Conservation (phyloP, 2,888 invertebrate species). For the Orthosia incerta region DNA sequence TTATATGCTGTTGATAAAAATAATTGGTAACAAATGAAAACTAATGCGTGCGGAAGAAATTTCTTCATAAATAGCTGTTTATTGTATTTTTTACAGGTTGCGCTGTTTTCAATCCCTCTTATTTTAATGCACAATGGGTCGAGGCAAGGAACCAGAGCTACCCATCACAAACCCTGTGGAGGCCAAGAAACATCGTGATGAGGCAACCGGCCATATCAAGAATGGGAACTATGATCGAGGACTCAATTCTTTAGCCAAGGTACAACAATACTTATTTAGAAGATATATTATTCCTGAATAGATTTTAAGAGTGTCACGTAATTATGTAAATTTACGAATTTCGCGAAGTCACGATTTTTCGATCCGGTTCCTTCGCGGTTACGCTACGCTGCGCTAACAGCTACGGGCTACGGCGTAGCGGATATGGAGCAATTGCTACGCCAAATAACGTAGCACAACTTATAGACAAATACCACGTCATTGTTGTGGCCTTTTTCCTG, state of each 20-base stretch:
- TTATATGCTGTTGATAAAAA: no score
- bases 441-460: background rate
- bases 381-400: background rate
- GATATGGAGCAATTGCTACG: background rate
- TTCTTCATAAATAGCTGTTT: background rate
- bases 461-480: background rate
- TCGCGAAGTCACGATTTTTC: background rate
- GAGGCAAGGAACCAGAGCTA: conserved; percentile 84
- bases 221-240: conserved; percentile 94
- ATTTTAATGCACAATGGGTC: conserved; percentile 76
- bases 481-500: background rate
- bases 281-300: no score
- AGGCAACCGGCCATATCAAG: conserved; percentile 95
- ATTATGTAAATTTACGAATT: background rate
- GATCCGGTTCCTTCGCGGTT: background rate
- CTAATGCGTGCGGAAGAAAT: no score
- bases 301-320: background rate
- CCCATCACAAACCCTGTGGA: conserved; percentile 86
- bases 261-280: conserved; percentile 42
- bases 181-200: conserved; percentile 94
- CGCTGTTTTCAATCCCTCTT: background rate
- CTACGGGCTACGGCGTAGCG: background rate
- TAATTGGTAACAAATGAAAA: no score
- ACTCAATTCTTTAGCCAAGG: conserved; percentile 93
- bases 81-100: conserved; percentile 2